These are phyloP conservation scores for Cyclophora punctaria DNA, from an alignment of 2,888 invertebrate genomes.

Conservation along the genomic window DNA sequence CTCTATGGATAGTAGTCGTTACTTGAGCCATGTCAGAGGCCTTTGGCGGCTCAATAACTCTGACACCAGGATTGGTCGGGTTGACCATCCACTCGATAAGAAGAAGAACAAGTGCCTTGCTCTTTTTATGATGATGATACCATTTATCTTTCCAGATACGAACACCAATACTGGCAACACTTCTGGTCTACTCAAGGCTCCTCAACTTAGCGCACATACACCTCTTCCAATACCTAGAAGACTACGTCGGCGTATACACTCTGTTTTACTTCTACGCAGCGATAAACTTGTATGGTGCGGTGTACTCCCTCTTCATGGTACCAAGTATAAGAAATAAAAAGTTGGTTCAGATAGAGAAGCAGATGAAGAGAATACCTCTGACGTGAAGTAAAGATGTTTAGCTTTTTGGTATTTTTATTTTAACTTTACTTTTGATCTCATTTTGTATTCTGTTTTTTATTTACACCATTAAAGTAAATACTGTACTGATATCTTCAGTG, in stretches of 20 bases:
- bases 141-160: constrained; percentile 43
- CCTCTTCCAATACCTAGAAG: constrained; percentile 47
- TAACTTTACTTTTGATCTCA: too few species aligned
- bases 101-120: too few species aligned
- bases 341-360: constrained; percentile 47
- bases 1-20: too few species aligned
- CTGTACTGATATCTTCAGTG: too few species aligned
- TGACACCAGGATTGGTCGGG: too few species aligned
- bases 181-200: constrained; percentile 45
- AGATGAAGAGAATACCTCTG: constrained; percentile 46
- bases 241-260: constrained; percentile 47
- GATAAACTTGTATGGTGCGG: constrained; percentile 49
- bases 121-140: not conserved
- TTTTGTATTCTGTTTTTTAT: too few species aligned
- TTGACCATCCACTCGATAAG: too few species aligned
- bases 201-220: constrained; percentile 46
- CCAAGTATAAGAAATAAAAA: constrained; percentile 41
- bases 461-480: too few species aligned
- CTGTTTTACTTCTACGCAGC: constrained; percentile 50
- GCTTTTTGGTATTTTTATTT: constrained; percentile 7
- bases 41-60: too few species aligned
- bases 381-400: constrained; percentile 27
- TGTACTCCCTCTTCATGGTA: constrained; percentile 44
- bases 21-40: too few species aligned
- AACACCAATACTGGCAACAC: constrained; percentile 35